These are phyloP conservation scores for Apostichopus leukothele DNA, from an alignment of 53 echinoderm and acorn worm genomes.

Conservation along the genomic window DNA sequence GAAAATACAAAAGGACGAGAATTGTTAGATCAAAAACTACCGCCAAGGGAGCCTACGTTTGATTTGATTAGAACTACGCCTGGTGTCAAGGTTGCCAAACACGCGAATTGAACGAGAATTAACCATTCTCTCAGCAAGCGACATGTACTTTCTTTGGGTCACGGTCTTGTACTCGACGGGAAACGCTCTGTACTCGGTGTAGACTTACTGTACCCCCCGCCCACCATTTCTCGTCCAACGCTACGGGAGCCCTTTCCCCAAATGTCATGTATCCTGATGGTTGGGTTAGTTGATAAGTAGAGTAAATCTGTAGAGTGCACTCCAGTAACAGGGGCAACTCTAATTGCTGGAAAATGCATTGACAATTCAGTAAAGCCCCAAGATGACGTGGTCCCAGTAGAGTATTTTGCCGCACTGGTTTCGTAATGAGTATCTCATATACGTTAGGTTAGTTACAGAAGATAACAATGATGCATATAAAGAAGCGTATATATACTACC, in stretches of 20 bases:
- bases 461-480: no score
- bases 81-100: slow-evolving; percentile 44
- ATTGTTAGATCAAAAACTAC: slow-evolving; percentile 45
- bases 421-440: neutral
- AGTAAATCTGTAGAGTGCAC: neutral
- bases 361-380: neutral
- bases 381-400: neutral
- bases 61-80: slow-evolving; percentile 39
- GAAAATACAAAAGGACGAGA: slow-evolving; percentile 32
- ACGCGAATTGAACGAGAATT: slow-evolving; percentile 41
- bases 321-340: neutral
- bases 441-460: neutral
- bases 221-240: slow-evolving; percentile 47
- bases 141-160: slow-evolving; percentile 43
- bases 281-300: neutral
- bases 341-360: slow-evolving; percentile 12
- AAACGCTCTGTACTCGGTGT: slow-evolving; percentile 43
- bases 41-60: slow-evolving; percentile 42
- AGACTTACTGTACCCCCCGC: slow-evolving; percentile 45
- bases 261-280: slow-evolving; percentile 48
- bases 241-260: slow-evolving; percentile 51
- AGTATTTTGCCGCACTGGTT: neutral
- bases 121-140: slow-evolving; percentile 34
- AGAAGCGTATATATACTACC: no score
- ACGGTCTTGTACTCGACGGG: slow-evolving; percentile 42